Base-by-base conservation (phyloP, 53 echinoderm and acorn worm species). In the Holothuria scabra region DNA sequence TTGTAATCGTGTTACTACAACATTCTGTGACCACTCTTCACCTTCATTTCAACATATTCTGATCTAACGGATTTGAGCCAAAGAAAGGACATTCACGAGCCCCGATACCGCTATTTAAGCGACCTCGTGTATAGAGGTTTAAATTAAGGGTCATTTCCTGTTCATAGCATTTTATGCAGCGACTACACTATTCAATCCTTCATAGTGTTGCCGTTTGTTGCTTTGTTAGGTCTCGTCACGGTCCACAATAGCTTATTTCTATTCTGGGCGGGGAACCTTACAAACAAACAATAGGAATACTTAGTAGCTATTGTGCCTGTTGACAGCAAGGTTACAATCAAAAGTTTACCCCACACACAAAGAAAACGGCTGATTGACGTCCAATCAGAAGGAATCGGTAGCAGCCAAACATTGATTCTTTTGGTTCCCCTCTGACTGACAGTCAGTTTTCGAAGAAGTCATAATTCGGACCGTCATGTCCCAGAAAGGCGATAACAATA, bases 251-350 rank as follows among this genome's bases (percentile, higher is more conserved):
- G 49, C 48, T 44, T 25, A 0, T 7, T 14, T 72, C 46, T 72
- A 52, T 72, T 25, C 46, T 72, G 72, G 72, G 72, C 72, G 72
- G 72, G 72, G 72, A 72, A 72, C 72, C 46, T 24, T 34, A 44
- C 72, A 14, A 25, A 4, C 20, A 23, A 44, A 72, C 46, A 72
- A 72, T 44, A 72, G 23, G 21, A 72, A 14, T 72, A 72, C 72
- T 72, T 72, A 72, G 72, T 44, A 6, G 19, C 46, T 38, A 72
- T 72, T 72, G 72, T 72, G 44, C 16, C 46, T 20, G 22, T n/a
- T 72, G 46, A 72, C 72, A 44, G 72, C 72, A 38, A 48, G 72
- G 24, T 48, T 24, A 46, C 72, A 19, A 72, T 44, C 48, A 46
- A 25, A 12, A 72, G 48, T 72, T 41, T 25, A 46, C 22, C 41